These are phyloP conservation scores for Myotis vivesi DNA, from an alignment of 2,797 vertebrate genomes.

Conservation along the genomic window DNA sequence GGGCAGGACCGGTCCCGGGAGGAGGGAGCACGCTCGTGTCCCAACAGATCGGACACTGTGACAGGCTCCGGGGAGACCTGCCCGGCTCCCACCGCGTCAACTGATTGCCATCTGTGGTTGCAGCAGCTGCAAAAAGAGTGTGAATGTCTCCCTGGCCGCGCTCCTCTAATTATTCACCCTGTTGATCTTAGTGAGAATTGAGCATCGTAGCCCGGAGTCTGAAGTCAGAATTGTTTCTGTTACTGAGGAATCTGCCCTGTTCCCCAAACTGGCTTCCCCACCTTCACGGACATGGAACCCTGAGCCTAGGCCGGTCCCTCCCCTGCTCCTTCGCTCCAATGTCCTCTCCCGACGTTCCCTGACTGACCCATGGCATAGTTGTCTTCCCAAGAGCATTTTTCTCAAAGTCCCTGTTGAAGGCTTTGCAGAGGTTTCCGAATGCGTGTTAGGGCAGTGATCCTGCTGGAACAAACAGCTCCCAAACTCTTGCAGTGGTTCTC, in stretches of 20 bases:
- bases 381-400: background rate
- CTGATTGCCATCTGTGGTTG: no score
- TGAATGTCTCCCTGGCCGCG: background rate
- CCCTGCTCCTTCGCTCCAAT: background rate
- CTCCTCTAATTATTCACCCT: background rate
- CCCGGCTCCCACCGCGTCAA: background rate
- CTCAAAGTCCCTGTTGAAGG: background rate
- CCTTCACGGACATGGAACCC: background rate
- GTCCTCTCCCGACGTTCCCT: background rate
- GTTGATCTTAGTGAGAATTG: background rate
- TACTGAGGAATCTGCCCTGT: background rate
- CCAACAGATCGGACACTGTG: background rate
- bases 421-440: background rate
- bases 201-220: background rate
- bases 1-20: background rate
- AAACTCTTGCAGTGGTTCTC: background rate
- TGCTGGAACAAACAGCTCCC: background rate
- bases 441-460: background rate
- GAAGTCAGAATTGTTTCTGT: background rate
- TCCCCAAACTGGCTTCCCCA: background rate
- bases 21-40: background rate
- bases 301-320: background rate
- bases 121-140: background rate
- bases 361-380: accelerated
- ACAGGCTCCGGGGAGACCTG: background rate